Percentiles rank a stretch among this genome's conserved stretches.
phyloP scores from a whole-genome alignment of 2,797 vertebrate genomes.

The Acrossocheilus fasciatus region DNA sequence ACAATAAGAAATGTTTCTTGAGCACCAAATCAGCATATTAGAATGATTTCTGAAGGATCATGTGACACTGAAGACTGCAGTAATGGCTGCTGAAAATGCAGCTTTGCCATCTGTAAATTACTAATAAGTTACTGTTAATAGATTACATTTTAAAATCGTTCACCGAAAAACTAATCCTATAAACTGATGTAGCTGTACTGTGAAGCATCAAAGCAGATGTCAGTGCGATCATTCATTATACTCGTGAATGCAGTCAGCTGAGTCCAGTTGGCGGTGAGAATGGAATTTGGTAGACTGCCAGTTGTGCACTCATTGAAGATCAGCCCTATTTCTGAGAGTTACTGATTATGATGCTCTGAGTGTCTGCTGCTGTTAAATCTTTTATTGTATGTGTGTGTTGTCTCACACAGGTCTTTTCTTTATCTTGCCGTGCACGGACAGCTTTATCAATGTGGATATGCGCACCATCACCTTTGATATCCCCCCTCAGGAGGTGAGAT shows the following conservation, averaged over 20 bases:
- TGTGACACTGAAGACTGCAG: not conserved
- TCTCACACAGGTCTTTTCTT: constrained; percentile 89
- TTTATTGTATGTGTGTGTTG: not conserved
- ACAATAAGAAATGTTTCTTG: not conserved
- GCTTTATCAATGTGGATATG: constrained; percentile 97
- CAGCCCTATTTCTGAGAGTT: not conserved
- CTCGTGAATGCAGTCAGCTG: constrained; percentile 12
- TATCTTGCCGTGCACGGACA: constrained; percentile 94
- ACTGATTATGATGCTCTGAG: not conserved
- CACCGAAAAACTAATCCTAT: not conserved
- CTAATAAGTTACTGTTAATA: not conserved
- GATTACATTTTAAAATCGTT: not conserved
- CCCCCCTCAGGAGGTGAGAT: constrained; percentile 92
- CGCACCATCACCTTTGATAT: constrained; percentile 96
- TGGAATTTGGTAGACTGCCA: constrained; percentile 67
- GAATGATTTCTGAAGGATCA: not conserved
- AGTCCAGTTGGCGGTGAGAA: constrained; percentile 12
- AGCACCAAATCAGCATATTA: not conserved
- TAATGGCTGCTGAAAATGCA: not conserved
- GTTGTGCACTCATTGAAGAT: constrained; percentile 57
- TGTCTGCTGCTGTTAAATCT: not conserved
- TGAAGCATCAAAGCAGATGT: not conserved
- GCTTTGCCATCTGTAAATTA: not conserved
- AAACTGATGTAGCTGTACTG: not conserved
- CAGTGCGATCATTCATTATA: not conserved